Base-by-base conservation (phyloP, 2,888 invertebrate genomes). In the Priocnemis perturbator region DNA sequence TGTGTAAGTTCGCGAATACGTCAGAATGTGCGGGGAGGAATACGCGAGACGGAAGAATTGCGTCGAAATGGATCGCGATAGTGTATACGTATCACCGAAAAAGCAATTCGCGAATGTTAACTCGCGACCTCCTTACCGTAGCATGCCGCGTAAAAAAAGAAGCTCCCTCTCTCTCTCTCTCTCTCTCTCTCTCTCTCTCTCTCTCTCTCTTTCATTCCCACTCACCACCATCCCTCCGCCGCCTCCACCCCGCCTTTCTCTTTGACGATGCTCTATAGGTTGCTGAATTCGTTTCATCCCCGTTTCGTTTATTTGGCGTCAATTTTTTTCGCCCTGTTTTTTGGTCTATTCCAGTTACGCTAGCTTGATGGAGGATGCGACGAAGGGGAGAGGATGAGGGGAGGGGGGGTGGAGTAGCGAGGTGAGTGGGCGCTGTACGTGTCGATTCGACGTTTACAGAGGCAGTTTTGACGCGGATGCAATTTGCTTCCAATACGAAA, bases 261-360 rank as follows among this genome's bases (percentile, higher is more conserved):
- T 62, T 59, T 50, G 44, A 48, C 30, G 61, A 48, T 19, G 45
- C 67, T 66, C 63, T 48, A 64, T 21, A 69, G 68, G 61, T 68
- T 60, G 69, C 71, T 71, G 71, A 79, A 78, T 76, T 73, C 77
- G 73, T 79, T 77, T 64, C 64, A 64, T 69, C 61, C 62, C 56
- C 69, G 56, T 79, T 64, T 70, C 78, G 79, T 79, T 79, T 71
- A 73, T 71, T 76, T 74, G 53, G 21, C 63, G 47, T 48, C 67
- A 63, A 76, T 75, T 68, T 68, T 64, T 65, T 52, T 55, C 68
- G 64, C 60, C 58, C 23, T 62, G 71, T 52, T 62, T 66, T 69
- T 70, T 67, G 53, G 59, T 19, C 44, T 17, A 37, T 21, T 26
- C n/a, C 50, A 53, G 50, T 50, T 57, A 48, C 66, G 59, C 57